Base-by-base conservation (phyloP, 2,888 invertebrate genomes). In the Luperina nickerlii region DNA sequence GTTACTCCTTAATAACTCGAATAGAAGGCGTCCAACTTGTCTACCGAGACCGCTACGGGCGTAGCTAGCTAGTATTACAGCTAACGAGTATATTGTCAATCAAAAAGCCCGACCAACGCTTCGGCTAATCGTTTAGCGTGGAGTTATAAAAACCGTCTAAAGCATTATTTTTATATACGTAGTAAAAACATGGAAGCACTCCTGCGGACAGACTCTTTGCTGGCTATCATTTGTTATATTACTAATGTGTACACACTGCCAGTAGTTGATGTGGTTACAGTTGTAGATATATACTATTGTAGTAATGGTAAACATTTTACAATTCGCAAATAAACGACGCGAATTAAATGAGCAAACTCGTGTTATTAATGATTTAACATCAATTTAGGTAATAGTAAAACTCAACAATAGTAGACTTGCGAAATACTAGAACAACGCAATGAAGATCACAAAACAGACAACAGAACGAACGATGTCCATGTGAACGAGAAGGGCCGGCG, bases 141-240 rank as follows among this genome's bases (percentile, higher is more conserved):
- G 92, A 92, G 91, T 92, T 92, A 92, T 95, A 95, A 95, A 95
- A 95, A 94, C 94, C 91, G 91, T 95, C 93, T 95, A 95, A 94
- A 95, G 95, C 94, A 94, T 94, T 90, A 93, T 88, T 92, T 94
- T 93, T 92, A 91, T 93, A 95, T 94, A 95, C 92, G 93, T 95
- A 94, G 94, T 96, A 96, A 95, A 96, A 96, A 96, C 94, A 94
- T 96, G 96, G 96, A 96, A 96, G 96, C 96, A 96, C 96, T 95
- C 94, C 95, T 93, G 95, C 96, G 96, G 96, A 96, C 96, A 96
- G 96, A 96, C 95, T 95, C 95, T 93, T 96, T 95, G 95, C 95
- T 95, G 96, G 93, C 92, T 95, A 93, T 91, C 91, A 91, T 92
- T 92, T 90, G 91, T 87, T 76, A 79, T 83, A 83, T 82, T 85